Percentiles rank a stretch among this genome's conserved stretches.
These are phyloP conservation scores for Sciurus niger DNA, from an alignment of 2,113 vertebrate genomes.

Conservation along the genomic window DNA sequence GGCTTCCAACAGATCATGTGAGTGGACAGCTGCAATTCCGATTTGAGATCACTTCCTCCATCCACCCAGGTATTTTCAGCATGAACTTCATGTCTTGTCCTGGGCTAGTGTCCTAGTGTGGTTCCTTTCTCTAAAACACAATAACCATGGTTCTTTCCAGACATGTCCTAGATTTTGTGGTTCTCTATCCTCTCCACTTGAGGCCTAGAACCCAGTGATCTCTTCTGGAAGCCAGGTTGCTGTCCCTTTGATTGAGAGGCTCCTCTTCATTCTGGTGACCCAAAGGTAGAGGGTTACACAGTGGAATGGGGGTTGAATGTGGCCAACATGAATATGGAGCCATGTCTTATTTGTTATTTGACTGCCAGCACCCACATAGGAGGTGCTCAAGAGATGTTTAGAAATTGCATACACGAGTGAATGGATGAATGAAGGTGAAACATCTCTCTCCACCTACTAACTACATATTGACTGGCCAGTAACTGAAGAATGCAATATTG, in stretches of 20 bases:
- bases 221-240: conserved; percentile 60
- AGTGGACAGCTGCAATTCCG: conserved; percentile 98
- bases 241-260: neutral
- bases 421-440: neutral
- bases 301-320: neutral
- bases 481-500: neutral
- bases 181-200: conserved; percentile 32
- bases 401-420: neutral
- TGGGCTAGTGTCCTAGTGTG: neutral
- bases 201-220: conserved; percentile 28
- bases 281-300: conserved; percentile 46
- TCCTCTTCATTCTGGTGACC: conserved; percentile 28
- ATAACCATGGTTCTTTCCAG: conserved; percentile 30
- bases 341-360: neutral
- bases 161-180: conserved; percentile 36
- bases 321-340: neutral
- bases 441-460: neutral
- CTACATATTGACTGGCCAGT: neutral
- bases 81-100: conserved; percentile 60
- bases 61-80: conserved; percentile 94
- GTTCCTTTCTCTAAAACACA: conserved; percentile 57
- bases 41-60: conserved; percentile 98
- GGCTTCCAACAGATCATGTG: conserved; percentile 98
- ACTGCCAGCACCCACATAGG: neutral
- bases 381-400: neutral